Base-by-base conservation (phyloP, 2,888 invertebrate genomes). In the Microdon myrmicae region DNA sequence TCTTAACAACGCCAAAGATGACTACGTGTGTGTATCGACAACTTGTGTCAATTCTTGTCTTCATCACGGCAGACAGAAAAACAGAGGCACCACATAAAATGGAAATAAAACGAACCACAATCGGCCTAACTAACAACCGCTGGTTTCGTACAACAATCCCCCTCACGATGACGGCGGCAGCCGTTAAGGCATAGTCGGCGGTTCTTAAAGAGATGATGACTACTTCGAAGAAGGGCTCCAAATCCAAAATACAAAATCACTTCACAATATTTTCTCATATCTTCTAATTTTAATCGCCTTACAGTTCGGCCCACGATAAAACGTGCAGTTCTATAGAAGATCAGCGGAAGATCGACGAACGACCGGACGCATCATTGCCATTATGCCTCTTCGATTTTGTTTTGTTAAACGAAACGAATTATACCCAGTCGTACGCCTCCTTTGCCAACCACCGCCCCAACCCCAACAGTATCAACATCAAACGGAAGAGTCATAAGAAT, bases 331-430 rank as follows among this genome's bases (percentile, higher is more conserved):
- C 64, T 43, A 53, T 58, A 53, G 64, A 58, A 64, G 56, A 31
- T 32, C 10, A 23, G 39, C 49, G 31, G 45, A 56, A 37, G 37
- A n/a, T n/a, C n/a, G n/a, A 41, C 41, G 26, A n/a, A 35, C 49
- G 35, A 17, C 25, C 2, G 26, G 34, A 22, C 35, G 45, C 41
- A 64, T 56, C 56, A 56, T 56, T 56, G 56, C 51, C 51, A 64
- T 64, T 64, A 64, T 64, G 47, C 55, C 51, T 61, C 61, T 53
- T 14, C 66, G 51, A 58, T 68, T 68, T 68, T 68, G 68, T 68
- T 68, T 68, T 68, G 61, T 64, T 68, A 68, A 68, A 68, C 61
- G 68, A 68, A 68, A 61, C 67, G 68, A 61, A 68, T 68, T 68
- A 68, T 68, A 67, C 38, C 43, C 64, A 49, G 67, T 53, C 68